Base-by-base conservation (phyloP, 2,797 vertebrate genomes). In the Sarcophilus harrisii region DNA sequence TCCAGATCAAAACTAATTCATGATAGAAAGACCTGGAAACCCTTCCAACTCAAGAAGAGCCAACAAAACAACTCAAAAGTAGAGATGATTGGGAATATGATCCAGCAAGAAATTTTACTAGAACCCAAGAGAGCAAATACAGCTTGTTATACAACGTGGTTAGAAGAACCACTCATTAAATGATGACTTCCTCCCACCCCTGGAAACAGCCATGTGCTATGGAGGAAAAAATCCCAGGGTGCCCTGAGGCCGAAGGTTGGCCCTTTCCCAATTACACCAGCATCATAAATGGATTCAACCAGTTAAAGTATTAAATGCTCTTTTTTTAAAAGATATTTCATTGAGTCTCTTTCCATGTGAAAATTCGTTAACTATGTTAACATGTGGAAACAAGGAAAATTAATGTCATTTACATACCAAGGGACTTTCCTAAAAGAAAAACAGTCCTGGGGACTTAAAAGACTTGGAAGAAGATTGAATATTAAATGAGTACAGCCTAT, bases 341-440 rank as follows among this genome's bases (percentile, higher is more conserved):
- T 27, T 27, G 38, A 81, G 38, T 49, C 38, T 87, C 73, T 49
- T 87, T 87, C 73, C 73, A 16, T 95, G 94, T 95, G 16, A 96
- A 98, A 97, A 97, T 24, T 16, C 24, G 96, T 97, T 96, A 94
- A 27, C 30, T 91, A 97, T 90, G 54, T 58, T 45, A 92, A 90
- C 96, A 98, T 96, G 27, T 13, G 55, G 96, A 81, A 91, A 60
- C 3, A 96, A 97, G 97, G 58, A 58, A 3, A 92, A 92, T 92
- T 95, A 95, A 90, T 58, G 30, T 59, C 91, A 94, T 96, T 94
- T 57, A 92, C 38, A 16, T 66, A 90, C 45, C 95, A 91, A 30
- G 28, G 91, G 58, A 93, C 32, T 95, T 95, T 81, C 73, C 92
- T 95, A 29, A 93, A 95, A 96, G 58, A 87, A 95, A 96, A 96